These are phyloP conservation scores for Drosophila nr. perissopoda DNA, from an alignment of 2,888 invertebrate genomes.

Conservation along the genomic window DNA sequence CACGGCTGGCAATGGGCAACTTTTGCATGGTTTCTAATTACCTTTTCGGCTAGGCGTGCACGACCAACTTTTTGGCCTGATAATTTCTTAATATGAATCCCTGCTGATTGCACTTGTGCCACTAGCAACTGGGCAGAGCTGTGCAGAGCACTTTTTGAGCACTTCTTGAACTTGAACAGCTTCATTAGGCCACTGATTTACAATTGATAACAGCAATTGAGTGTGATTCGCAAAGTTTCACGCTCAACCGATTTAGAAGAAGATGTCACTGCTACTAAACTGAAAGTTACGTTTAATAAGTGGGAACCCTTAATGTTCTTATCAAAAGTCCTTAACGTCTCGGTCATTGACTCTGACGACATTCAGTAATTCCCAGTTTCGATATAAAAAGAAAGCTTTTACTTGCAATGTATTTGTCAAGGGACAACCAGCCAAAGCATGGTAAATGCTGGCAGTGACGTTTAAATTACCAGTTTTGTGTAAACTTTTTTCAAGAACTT, in stretches of 20 bases:
- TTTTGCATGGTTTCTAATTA: constrained; percentile 66
- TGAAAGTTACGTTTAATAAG: background rate
- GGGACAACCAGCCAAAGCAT: background rate
- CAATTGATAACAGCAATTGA: constrained; percentile 16
- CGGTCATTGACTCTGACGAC: background rate
- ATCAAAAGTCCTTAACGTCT: background rate
- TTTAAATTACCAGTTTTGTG: constrained; percentile 25
- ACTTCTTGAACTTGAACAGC: constrained; percentile 18
- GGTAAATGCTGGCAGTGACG: constrained; percentile 12
- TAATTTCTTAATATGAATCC: constrained; percentile 68
- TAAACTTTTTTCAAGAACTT: constrained; percentile 17
- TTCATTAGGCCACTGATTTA: constrained; percentile 25
- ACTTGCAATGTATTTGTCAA: background rate
- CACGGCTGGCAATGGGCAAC: constrained; percentile 16
- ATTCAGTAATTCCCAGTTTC: background rate
- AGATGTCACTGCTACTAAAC: constrained; percentile 1
- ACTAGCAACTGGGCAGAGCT: background rate
- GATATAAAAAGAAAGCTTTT: background rate
- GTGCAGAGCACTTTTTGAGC: constrained; percentile 2
- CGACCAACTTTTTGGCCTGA: constrained; percentile 54
- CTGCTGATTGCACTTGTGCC: constrained; percentile 36
- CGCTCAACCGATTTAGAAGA: background rate
- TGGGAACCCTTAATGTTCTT: background rate
- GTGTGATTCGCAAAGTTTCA: constrained; percentile 29
- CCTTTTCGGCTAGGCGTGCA: constrained; percentile 44